A percentile compares a stretch with the other conserved stretches of the same genome.
phyloP scores from a whole-genome alignment of 1,140 invertebrate species.

The Drosophila lacertosa region DNA sequence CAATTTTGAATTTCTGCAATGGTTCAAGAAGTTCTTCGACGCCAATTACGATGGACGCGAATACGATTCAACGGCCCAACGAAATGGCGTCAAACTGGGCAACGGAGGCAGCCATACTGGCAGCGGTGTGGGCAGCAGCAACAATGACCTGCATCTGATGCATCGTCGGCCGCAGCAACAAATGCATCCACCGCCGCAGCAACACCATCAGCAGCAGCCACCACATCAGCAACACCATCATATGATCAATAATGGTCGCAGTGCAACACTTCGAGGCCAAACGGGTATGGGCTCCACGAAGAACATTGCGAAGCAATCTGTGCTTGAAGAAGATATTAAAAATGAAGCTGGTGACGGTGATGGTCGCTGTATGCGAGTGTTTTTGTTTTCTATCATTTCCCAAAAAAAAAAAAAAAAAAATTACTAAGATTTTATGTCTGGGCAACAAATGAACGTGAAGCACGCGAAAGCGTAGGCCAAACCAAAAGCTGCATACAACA shows the following conservation, averaged over 20 bases:
- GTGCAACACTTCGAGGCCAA: constrained; percentile 18
- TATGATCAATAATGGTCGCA: constrained; percentile 51
- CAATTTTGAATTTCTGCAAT: constrained; percentile 99
- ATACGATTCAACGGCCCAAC: constrained; percentile 95
- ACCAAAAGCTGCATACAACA: not conserved
- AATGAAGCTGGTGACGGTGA: constrained; percentile 42
- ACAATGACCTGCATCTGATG: constrained; percentile 82
- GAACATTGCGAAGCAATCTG: constrained; percentile 20
- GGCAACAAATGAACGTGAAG: constrained; percentile 48
- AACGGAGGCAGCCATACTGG: constrained; percentile 79
- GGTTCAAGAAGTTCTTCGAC: constrained; percentile 99
- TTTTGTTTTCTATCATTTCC: constrained; percentile 24
- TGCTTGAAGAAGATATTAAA: constrained; percentile 7
- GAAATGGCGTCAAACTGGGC: constrained; percentile 90
- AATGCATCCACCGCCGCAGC: constrained; percentile 23
- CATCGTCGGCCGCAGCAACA: constrained; percentile 84
- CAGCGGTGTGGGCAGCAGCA: constrained; percentile 67
- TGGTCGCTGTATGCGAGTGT: constrained; percentile 33
- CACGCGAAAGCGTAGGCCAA: constrained; percentile 13
- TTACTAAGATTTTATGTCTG: too few relatives aligned
- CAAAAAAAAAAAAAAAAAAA: constrained; percentile 9
- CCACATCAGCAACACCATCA: constrained; percentile 41
- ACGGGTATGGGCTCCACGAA: constrained; percentile 32
- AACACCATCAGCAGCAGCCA: constrained; percentile 31
- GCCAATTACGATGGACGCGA: constrained; percentile 98